A percentile compares a stretch with the other conserved stretches of the same genome.
Conservation (phyloP, 2,888 invertebrate species). For the Anagyrus pseudococci region DNA sequence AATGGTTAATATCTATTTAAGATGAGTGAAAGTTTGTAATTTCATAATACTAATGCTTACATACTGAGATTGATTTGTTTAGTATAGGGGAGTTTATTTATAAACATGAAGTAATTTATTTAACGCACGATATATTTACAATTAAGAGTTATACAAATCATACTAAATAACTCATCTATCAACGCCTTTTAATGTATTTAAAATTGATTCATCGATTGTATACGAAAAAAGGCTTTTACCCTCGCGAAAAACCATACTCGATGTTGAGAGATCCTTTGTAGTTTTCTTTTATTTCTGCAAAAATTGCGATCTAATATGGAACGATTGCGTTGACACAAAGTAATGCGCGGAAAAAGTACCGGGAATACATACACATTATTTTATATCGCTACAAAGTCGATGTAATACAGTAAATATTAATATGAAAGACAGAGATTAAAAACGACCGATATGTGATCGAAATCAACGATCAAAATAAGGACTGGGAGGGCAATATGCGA, state of each 20-base stretch:
- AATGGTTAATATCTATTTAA: constrained; percentile 17
- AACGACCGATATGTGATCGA: background rate
- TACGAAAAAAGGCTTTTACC: constrained; percentile 28
- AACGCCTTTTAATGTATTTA: constrained; percentile 30
- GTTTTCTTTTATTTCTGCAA: constrained; percentile 31
- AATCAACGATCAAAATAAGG: no score
- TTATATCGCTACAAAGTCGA: constrained; percentile 37
- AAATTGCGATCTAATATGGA: constrained; percentile 44
- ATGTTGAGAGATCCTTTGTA: constrained; percentile 40
- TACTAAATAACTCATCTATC: constrained; percentile 37
- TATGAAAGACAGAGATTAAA: constrained; percentile 24
- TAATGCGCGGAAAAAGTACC: constrained; percentile 38
- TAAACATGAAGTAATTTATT: constrained; percentile 38
- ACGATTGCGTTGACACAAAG: constrained; percentile 41
- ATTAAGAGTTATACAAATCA: constrained; percentile 39
- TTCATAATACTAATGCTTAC: constrained; percentile 24
- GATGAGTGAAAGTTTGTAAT: constrained; percentile 10
- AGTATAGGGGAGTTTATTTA: constrained; percentile 36
- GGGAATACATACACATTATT: constrained; percentile 36
- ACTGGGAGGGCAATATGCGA: no score
- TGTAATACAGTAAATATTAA: constrained; percentile 37
- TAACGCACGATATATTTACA: constrained; percentile 40
- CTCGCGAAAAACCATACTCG: constrained; percentile 33
- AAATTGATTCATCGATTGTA: constrained; percentile 20
- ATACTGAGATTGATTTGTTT: constrained; percentile 28